Conservation (phyloP, 2,888 invertebrate species). For the Uloborus plumipes region DNA sequence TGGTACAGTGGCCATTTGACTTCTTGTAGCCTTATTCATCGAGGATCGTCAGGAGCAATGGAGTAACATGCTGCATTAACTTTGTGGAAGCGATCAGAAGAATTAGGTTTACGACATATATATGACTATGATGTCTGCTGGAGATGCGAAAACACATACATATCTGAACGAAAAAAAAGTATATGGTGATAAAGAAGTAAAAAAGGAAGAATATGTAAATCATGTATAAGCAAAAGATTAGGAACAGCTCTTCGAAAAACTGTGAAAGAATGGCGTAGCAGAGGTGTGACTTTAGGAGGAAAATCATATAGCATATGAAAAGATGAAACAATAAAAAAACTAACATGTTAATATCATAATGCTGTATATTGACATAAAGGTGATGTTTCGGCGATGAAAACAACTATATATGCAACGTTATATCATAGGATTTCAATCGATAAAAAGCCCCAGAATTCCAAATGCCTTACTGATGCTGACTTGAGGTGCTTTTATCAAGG, state of each 20-base stretch:
- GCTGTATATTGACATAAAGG: neutral
- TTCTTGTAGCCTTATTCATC: neutral
- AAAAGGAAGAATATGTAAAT: constrained; percentile 35
- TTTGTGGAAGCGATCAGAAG: constrained; percentile 9
- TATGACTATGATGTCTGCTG: constrained; percentile 6
- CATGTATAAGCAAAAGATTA: constrained; percentile 14
- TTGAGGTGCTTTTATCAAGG: constrained; percentile 11
- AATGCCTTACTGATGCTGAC: constrained; percentile 1
- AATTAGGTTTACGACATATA: constrained; percentile 13
- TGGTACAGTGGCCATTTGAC: constrained; percentile 1
- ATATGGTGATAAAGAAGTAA: neutral
- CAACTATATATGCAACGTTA: constrained; percentile 3
- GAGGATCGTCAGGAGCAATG: constrained; percentile 7
- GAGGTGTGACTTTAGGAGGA: constrained; percentile 17
- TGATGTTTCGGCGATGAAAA: neutral
- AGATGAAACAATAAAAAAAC: constrained; percentile 13
- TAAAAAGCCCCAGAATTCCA: neutral
- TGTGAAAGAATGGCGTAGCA: constrained; percentile 10
- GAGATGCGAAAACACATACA: constrained; percentile 23
- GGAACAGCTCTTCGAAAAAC: constrained; percentile 11
- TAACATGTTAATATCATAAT: neutral
- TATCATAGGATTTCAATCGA: constrained; percentile 12
- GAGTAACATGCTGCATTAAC: neutral
- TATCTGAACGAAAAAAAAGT: neutral
- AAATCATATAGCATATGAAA: constrained; percentile 8